A percentile compares a stretch with the other conserved stretches of the same genome.
Conservation (phyloP, 53 echinoderm and acorn worm species). For the Echinarachnius parma region DNA sequence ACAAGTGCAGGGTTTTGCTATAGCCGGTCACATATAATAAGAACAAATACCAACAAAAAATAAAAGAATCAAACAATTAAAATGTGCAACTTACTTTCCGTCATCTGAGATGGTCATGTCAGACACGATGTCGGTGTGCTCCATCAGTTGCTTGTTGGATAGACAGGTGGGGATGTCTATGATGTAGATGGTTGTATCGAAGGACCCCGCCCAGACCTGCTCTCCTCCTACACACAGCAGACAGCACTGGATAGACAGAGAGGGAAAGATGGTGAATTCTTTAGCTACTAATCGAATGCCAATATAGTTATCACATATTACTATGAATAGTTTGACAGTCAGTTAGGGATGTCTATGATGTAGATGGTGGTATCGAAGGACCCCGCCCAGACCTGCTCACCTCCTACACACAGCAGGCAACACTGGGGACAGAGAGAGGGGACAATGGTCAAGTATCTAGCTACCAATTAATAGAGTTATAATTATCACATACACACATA, state of each 20-base stretch:
- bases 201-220: conserved; percentile 95
- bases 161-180: conserved; percentile 77
- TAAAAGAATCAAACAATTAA: too few species aligned
- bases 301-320: too few species aligned
- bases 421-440: conserved; percentile 51
- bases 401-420: conserved; percentile 69
- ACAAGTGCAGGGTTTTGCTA: too few species aligned
- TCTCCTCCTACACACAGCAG: conserved; percentile 66
- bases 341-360: conserved; percentile 79
- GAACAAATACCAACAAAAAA: too few species aligned
- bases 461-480: too few species aligned
- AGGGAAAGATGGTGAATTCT: conserved; percentile 6
- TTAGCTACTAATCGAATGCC: conserved; percentile 78
- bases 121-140: conserved; percentile 90
- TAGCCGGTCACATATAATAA: too few species aligned
- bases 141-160: conserved; percentile 79
- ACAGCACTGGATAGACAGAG: conserved; percentile 65
- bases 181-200: conserved; percentile 92
- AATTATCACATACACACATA: too few species aligned
- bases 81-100: conserved; percentile 54
- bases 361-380: conserved; percentile 95
- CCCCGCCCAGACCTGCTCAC: conserved; percentile 91
- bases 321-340: conserved; percentile 68
- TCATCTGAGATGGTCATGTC: conserved; percentile 82
- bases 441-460: too few species aligned